phyloP scores from a whole-genome alignment of 35 echinoderm and acorn worm genomes.

The Ophioderma brevispina region DNA sequence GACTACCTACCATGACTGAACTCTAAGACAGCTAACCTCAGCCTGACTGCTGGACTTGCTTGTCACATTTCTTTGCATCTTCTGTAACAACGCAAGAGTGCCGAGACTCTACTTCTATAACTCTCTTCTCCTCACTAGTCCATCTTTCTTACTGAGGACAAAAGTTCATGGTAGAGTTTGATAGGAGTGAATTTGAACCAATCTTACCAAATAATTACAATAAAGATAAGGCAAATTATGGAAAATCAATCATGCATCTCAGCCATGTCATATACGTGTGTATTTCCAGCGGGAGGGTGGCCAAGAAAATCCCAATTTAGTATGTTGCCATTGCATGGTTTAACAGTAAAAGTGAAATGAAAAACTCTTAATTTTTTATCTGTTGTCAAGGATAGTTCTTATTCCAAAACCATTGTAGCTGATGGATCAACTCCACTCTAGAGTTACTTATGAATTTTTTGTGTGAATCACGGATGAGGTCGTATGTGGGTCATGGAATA shows the following conservation, averaged over 20 bases:
- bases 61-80: slow-evolving; percentile 64
- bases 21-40: slow-evolving; percentile 66
- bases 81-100: slow-evolving; percentile 57
- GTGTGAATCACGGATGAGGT: too few relatives aligned
- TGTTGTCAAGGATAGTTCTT: too few relatives aligned
- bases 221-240: not conserved
- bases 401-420: too few relatives aligned
- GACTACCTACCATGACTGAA: slow-evolving; percentile 53
- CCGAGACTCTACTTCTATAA: slow-evolving; percentile 57
- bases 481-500: too few relatives aligned
- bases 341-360: too few relatives aligned
- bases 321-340: not conserved
- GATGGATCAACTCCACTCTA: too few relatives aligned
- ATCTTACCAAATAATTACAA: not conserved
- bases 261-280: too few relatives aligned
- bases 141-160: slow-evolving; percentile 82
- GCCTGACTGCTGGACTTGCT: slow-evolving; percentile 83
- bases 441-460: too few relatives aligned
- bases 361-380: too few relatives aligned
- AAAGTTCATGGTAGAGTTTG: not conserved
- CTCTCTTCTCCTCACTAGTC: slow-evolving; percentile 54
- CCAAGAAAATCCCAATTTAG: not conserved
- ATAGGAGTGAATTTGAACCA: too few relatives aligned
- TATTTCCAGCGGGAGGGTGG: too few relatives aligned
- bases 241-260: not conserved